Conservation (phyloP, 2,888 invertebrate species). For the Mycalesis mineus region DNA sequence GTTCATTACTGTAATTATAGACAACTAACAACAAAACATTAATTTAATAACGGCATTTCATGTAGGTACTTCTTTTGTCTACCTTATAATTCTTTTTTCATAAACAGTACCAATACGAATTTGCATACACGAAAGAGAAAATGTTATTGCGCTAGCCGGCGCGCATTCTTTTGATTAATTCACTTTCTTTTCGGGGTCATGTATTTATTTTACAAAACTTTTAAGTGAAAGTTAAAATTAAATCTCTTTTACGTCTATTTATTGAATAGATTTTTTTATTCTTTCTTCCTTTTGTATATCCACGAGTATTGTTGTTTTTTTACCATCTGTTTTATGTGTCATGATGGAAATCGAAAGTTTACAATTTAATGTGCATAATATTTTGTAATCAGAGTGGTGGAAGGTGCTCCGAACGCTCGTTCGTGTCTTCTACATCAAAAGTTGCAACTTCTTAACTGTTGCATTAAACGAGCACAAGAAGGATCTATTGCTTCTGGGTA, state of each 20-base stretch:
- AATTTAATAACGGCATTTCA: not conserved
- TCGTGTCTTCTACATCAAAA: slow-evolving; percentile 97
- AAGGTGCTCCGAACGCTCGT: slow-evolving; percentile 90
- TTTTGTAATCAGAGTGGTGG: slow-evolving; percentile 82
- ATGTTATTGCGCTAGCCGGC: slow-evolving; percentile 41
- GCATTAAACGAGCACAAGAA: slow-evolving; percentile 80
- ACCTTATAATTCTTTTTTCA: not conserved
- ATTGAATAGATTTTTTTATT: not conserved
- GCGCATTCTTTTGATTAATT: slow-evolving; percentile 56
- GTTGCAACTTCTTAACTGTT: slow-evolving; percentile 90
- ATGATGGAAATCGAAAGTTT: not conserved
- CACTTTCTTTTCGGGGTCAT: slow-evolving; percentile 61
- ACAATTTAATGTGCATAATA: not conserved
- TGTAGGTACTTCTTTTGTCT: not conserved
- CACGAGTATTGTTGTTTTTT: not conserved
- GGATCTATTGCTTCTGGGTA: slow-evolving; percentile 66
- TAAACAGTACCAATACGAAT: slow-evolving; percentile 25
- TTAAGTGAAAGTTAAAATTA: slow-evolving; percentile 62
- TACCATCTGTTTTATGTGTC: not conserved
- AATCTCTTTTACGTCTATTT: slow-evolving; percentile 41
- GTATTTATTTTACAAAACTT: slow-evolving; percentile 53
- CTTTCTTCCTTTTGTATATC: not conserved
- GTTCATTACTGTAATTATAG: not conserved
- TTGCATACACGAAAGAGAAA: slow-evolving; percentile 60
- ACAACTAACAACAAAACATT: not conserved